Evolutionary conservation across 2,888 invertebrate genomes (phyloP).

Genomic region (Dioctria rufipes): DNA sequence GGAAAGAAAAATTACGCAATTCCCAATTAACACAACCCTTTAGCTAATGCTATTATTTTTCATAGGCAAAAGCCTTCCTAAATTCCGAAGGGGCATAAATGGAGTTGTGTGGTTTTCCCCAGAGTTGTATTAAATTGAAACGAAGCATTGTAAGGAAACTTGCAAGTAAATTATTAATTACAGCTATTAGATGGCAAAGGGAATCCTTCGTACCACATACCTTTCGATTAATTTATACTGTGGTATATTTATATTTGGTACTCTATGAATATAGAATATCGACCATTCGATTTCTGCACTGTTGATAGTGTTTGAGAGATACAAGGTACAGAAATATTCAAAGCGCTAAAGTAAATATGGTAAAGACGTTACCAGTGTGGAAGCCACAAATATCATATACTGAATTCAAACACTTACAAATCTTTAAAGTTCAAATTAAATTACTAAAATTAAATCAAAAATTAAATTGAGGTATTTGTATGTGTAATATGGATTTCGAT

Average conservation of each 20-base stretch:
- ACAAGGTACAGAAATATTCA: no score
- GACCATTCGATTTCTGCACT: not conserved
- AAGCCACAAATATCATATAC: no score
- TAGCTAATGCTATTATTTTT: not conserved
- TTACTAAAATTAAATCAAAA: no score
- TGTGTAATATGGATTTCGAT: no score
- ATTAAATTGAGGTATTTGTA: no score
- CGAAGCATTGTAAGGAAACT: constrained; percentile 22
- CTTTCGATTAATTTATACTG: constrained; percentile 31
- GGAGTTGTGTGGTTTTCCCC: constrained; percentile 34
- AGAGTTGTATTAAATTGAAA: constrained; percentile 25
- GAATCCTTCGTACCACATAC: constrained; percentile 16
- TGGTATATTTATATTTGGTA: constrained; percentile 9
- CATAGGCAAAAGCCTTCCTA: not conserved
- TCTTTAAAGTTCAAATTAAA: no score
- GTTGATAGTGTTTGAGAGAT: no score
- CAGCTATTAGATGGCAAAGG: constrained; percentile 33
- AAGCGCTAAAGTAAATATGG: no score
- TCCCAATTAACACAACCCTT: constrained; percentile 19
- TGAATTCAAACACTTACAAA: no score
- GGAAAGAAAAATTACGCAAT: constrained; percentile 31
- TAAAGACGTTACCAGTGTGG: no score
- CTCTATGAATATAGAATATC: constrained; percentile 22
- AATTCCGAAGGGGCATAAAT: constrained; percentile 31
- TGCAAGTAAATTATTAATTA: constrained; percentile 40